Conservation (phyloP, 2,888 invertebrate genomes). For the Metalampra italica region DNA sequence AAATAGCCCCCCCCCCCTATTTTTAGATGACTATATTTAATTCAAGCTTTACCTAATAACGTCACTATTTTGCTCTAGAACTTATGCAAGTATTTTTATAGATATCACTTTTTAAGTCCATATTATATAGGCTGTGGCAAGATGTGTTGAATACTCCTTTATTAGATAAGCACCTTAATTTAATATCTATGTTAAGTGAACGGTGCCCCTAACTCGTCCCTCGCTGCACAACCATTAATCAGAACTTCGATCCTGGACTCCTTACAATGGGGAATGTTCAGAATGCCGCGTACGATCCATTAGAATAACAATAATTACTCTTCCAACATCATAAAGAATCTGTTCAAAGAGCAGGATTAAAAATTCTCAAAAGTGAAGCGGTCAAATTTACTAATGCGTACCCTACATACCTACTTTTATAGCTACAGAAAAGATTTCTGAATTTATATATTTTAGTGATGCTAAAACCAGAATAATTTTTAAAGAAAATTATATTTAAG, state of each 20-base stretch:
- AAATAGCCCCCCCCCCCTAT: no score
- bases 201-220: slow-evolving; percentile 51
- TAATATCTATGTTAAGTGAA: slow-evolving; percentile 10
- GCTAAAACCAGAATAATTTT: neutral
- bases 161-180: no score
- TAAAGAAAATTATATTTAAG: no score
- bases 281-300: slow-evolving; percentile 68
- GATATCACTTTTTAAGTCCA: no score
- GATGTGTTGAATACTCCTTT: no score
- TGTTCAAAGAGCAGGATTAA: slow-evolving; percentile 11
- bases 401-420: neutral
- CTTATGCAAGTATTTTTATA: no score
- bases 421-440: neutral
- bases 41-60: no score
- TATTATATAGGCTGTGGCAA: no score
- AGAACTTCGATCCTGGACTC: slow-evolving; percentile 73
- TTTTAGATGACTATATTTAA: no score
- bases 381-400: neutral
- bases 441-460: neutral
- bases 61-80: no score
- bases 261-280: slow-evolving; percentile 74
- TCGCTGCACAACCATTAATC: slow-evolving; percentile 73
- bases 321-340: slow-evolving; percentile 47
- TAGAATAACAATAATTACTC: slow-evolving; percentile 77
- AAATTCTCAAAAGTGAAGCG: neutral